Evolutionary conservation across 2,888 invertebrate genomes (phyloP), one percentile per base, ranked within the genome.

Genomic region (Hirtodrosophila histrioides): DNA sequence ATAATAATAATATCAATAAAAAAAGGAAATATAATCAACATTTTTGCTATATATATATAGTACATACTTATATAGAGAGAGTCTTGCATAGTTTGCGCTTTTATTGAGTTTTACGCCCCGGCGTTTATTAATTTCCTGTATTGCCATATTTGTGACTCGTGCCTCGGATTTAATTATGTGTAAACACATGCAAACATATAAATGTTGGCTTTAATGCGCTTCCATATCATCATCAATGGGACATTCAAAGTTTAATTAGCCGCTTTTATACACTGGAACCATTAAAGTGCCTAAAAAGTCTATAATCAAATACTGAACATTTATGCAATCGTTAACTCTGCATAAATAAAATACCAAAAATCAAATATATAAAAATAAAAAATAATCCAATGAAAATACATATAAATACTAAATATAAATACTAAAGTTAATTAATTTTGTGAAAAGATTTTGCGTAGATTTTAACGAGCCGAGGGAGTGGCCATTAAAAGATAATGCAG

Each of bases 1-100:
- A 37, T 17, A 63, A 61, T 60, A 65, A 85, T 71, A 86, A 66
- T 74, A 82, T 69, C 64, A 76, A 66, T 68, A 82, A 72, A 72
- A 63, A 62, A 39, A 44, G 54, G 39, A 31, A 31, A 63, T 86
- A 79, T 82, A 82, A 8, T 78, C 56, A 67, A 31, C 57, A 54
- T 31, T 40, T 40, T 44, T 4, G 17, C 11, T 24, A 36, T 12
- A 44, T n/a, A 44, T n/a, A 39, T n/a, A 53, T 24, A 23, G 27
- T 8, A 46, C 4, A 17, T 33, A 33, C 7, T 27, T 29, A 37
- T n/a, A 51, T 48, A 46, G 54, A 35, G 43, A 44, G 27, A 35
- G 36, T 33, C 31, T 37, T 27, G 27, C 27, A 27, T 27, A 27
- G 27, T 27, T 27, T 27, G 27, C 27, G 4, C 27, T 27, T 27